These are phyloP conservation scores for Drosophila gaucha DNA, from an alignment of 2,888 invertebrate species.

Conservation along the genomic window DNA sequence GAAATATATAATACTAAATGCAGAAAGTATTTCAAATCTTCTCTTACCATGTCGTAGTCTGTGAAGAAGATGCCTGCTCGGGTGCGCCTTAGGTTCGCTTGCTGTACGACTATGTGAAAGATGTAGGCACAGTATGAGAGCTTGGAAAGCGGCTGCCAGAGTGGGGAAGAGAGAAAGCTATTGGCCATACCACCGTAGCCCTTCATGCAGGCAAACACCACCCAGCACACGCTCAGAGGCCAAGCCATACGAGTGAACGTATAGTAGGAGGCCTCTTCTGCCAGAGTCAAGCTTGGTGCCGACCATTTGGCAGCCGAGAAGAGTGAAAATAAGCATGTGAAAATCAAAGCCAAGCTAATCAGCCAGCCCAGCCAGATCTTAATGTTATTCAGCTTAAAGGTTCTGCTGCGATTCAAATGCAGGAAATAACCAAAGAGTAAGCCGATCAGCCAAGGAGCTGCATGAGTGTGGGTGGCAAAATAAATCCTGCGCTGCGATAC, in stretches of 20 bases:
- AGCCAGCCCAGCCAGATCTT: conserved; percentile 64
- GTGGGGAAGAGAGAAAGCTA: conserved; percentile 66
- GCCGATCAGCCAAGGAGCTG: conserved; percentile 77
- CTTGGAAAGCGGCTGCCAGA: conserved; percentile 71
- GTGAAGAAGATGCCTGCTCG: neutral
- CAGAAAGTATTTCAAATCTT: neutral
- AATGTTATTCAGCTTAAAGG: conserved; percentile 40
- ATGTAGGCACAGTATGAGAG: conserved; percentile 56
- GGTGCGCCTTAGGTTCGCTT: conserved; percentile 16
- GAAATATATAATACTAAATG: neutral
- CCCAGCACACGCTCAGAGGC: conserved; percentile 75
- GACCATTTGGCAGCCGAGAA: conserved; percentile 56
- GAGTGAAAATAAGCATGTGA: conserved; percentile 61
- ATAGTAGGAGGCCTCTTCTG: conserved; percentile 71
- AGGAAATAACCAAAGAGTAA: conserved; percentile 74
- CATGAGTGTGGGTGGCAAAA: conserved; percentile 69
- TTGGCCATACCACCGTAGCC: conserved; percentile 76
- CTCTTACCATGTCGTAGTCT: conserved; percentile 8
- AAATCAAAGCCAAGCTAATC: conserved; percentile 50
- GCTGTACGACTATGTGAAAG: neutral
- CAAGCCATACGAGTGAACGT: conserved; percentile 76
- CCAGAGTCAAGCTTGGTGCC: conserved; percentile 34
- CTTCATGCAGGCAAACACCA: conserved; percentile 69
- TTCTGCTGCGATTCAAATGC: conserved; percentile 49
- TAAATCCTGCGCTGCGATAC: conserved; percentile 51